phyloP scores from a whole-genome alignment of 1,140 invertebrate genomes.

The Penaeus indicus region DNA sequence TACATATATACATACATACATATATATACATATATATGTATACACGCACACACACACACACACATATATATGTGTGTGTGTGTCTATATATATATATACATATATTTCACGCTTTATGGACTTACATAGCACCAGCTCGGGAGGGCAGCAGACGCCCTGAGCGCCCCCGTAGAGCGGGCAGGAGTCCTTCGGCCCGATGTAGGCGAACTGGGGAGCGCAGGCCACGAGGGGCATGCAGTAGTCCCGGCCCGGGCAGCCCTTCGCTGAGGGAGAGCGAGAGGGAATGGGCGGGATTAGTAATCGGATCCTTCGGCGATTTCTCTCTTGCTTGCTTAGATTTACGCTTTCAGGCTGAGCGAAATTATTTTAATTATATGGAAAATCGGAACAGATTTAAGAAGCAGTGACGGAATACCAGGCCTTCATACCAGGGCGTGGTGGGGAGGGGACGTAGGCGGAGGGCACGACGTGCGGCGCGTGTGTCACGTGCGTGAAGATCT shows the following conservation, averaged over 20 bases:
- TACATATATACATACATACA: no score
- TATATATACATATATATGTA: no score
- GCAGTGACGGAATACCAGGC: no score
- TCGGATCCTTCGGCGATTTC: no score
- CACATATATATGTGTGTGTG: no score
- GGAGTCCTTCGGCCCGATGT: neutral
- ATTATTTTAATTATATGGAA: no score
- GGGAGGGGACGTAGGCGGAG: neutral
- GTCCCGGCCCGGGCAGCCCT: slow-evolving; percentile 18
- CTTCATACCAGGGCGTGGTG: neutral
- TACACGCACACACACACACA: no score
- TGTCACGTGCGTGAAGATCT: neutral
- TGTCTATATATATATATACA: no score
- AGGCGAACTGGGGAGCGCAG: slow-evolving; percentile 38
- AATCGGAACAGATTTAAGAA: no score
- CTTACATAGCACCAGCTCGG: neutral
- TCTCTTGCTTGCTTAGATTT: no score
- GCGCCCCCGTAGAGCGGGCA: slow-evolving; percentile 35
- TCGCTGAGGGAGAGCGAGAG: neutral
- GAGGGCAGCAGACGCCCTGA: slow-evolving; percentile 39
- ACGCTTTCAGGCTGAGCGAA: no score
- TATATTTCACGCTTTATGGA: neutral
- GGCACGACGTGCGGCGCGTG: neutral
- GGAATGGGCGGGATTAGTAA: neutral
- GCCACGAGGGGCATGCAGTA: slow-evolving; percentile 43